Evolutionary conservation across 1,140 invertebrate species (phyloP).

Genomic region (Cylas formicarius): DNA sequence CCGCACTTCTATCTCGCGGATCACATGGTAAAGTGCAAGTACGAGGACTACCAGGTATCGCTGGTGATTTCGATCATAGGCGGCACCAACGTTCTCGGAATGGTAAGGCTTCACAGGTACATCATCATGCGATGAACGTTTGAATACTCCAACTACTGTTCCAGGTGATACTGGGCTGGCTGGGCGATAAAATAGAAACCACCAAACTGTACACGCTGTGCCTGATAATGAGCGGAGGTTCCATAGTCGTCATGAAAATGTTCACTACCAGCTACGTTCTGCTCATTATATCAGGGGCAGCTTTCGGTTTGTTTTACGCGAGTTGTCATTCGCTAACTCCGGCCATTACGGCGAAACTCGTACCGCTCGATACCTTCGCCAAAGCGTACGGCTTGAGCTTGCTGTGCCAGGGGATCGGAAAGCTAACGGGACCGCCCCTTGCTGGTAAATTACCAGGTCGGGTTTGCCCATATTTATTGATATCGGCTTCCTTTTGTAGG

Average conservation of each 20-base stretch:
- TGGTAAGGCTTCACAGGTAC: conserved; percentile 56
- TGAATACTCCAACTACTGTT: conserved; percentile 14
- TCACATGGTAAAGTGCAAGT: conserved; percentile 53
- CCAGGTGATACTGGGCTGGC: conserved; percentile 76
- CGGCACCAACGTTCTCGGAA: conserved; percentile 78
- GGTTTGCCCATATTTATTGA: conserved; percentile 76
- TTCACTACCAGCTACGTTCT: conserved; percentile 54
- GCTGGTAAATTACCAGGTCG: conserved; percentile 48
- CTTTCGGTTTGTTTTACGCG: conserved; percentile 79
- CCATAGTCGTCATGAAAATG: conserved; percentile 62
- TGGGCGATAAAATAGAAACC: conserved; percentile 79
- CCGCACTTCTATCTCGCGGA: conserved; percentile 84
- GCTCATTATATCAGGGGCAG: conserved; percentile 49
- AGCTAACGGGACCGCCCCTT: conserved; percentile 53
- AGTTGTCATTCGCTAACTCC: conserved; percentile 83
- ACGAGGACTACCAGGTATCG: conserved; percentile 64
- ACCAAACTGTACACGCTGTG: conserved; percentile 72
- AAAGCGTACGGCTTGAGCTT: conserved; percentile 81
- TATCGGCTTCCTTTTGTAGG: conserved; percentile 80
- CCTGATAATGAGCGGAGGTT: conserved; percentile 64
- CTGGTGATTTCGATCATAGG: conserved; percentile 73
- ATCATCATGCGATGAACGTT: no score
- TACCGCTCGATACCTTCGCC: conserved; percentile 74
- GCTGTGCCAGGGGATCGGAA: conserved; percentile 71
- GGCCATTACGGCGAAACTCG: conserved; percentile 73